Evolutionary conservation across 2,888 invertebrate genomes (phyloP), one percentile per base, ranked within the genome.

Genomic region (Pelosia muscerda): DNA sequence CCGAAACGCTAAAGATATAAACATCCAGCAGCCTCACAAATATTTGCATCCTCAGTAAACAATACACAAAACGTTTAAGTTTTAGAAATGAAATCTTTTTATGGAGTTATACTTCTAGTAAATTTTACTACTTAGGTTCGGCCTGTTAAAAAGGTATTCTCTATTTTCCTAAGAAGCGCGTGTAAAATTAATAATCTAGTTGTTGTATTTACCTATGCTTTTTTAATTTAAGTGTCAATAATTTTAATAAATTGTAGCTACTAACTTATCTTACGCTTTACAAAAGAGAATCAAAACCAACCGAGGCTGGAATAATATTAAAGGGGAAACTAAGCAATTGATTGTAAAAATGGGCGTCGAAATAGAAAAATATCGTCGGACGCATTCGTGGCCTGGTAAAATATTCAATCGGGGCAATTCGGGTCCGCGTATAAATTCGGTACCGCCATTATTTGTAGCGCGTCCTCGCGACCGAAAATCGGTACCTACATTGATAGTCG

Each of bases 361-460:
- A 94, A 94, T 93, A 92, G 93, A 94, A 94, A 94, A 94, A 94
- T 93, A 93, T 93, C 92, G 93, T 86, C 88, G 87, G 90, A 89
- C 91, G 90, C 91, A 91, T 90, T 92, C 93, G 94, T 94, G 94
- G 90, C 90, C 90, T 92, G 92, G 92, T 94, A 93, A 95, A 95
- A 94, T 95, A 95, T 95, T 94, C 94, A 95, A 94, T 93, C 93
- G 93, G 92, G 92, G 88, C 93, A 92, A 93, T 94, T 92, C 92
- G 91, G 92, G 92, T 89, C 91, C 92, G 90, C 91, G 93, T 92
- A 93, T 94, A 94, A 93, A 94, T 93, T 93, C 88, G 87, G 90
- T 83, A 90, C 90, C 88, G 88, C 89, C 93, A 92, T 93, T 93
- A 94, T 93, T 94, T 93, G 94, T 93, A 91, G 92, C 92, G 90